phyloP scores from a whole-genome alignment of 1,140 invertebrate species.

The Drosophila sturtevanti region DNA sequence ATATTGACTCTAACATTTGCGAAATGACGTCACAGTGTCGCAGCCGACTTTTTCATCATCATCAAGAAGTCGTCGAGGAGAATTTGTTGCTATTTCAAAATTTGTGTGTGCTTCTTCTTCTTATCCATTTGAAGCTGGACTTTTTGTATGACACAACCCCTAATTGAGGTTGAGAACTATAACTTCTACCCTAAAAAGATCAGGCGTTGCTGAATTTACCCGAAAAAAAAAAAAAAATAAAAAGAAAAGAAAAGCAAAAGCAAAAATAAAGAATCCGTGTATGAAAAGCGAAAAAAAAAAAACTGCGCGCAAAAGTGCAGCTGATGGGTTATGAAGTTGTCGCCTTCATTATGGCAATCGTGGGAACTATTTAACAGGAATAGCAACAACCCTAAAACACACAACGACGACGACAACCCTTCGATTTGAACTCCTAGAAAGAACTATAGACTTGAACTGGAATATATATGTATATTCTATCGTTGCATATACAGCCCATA shows the following conservation, averaged over 20 bases:
- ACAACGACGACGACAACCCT: constrained; percentile 56
- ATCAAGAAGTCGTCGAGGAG: background rate
- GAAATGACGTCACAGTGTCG: constrained; percentile 71
- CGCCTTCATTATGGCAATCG: constrained; percentile 32
- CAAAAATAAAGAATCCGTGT: background rate
- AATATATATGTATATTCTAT: no score
- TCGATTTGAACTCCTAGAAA: constrained; percentile 30
- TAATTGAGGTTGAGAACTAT: constrained; percentile 60
- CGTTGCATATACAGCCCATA: constrained; percentile 43
- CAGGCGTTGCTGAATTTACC: constrained; percentile 27
- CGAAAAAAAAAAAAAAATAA: constrained; percentile 28
- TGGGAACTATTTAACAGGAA: constrained; percentile 53
- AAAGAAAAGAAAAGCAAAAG: constrained; percentile 29
- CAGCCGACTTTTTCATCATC: constrained; percentile 58
- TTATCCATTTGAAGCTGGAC: background rate
- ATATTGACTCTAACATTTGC: constrained; percentile 45
- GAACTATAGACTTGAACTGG: no score
- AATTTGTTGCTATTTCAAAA: no score
- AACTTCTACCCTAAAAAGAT: constrained; percentile 58
- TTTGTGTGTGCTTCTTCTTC: no score
- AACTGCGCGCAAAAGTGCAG: constrained; percentile 76
- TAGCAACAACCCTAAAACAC: constrained; percentile 52
- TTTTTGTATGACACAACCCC: constrained; percentile 60
- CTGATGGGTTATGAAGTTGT: constrained; percentile 47
- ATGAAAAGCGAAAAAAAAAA: constrained; percentile 38